Evolutionary conservation across 2,113 vertebrate species (phyloP).

Genomic region (Trichomycterus rosablanca): DNA sequence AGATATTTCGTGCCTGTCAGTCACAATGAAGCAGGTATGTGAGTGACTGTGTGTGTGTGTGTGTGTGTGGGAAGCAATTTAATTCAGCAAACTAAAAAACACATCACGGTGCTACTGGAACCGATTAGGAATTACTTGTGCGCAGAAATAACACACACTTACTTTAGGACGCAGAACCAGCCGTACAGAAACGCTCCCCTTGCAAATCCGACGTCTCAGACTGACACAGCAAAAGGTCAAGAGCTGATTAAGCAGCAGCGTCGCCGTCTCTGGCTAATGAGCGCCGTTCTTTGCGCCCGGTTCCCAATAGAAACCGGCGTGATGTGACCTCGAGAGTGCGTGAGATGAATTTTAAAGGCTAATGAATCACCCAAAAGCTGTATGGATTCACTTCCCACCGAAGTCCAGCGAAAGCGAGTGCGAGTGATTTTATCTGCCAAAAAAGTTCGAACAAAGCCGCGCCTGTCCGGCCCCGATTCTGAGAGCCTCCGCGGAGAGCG

Average conservation of each 20-base stretch:
- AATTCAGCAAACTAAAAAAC: no score
- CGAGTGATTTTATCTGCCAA: no score
- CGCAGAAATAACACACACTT: neutral
- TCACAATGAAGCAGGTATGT: no score
- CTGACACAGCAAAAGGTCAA: neutral
- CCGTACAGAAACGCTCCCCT: neutral
- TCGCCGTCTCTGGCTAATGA: neutral
- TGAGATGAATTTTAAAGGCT: conserved; percentile 3
- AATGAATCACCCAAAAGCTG: conserved; percentile 11
- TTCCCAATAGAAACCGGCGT: neutral
- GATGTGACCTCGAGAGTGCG: neutral
- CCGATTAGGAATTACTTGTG: no score
- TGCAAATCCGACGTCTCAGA: neutral
- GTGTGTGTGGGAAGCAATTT: no score
- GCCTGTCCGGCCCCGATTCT: conserved; percentile 10
- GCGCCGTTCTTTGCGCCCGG: no score
- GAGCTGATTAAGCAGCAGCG: neutral
- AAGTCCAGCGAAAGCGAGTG: neutral
- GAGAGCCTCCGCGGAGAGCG: neutral
- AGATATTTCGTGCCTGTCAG: no score
- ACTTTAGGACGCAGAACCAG: neutral
- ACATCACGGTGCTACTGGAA: no score
- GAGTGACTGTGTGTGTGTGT: no score
- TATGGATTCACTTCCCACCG: neutral
- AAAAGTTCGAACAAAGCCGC: conserved; percentile 8